phyloP scores from a whole-genome alignment of 2,113 vertebrate species.

The Scytalopus superciliaris region DNA sequence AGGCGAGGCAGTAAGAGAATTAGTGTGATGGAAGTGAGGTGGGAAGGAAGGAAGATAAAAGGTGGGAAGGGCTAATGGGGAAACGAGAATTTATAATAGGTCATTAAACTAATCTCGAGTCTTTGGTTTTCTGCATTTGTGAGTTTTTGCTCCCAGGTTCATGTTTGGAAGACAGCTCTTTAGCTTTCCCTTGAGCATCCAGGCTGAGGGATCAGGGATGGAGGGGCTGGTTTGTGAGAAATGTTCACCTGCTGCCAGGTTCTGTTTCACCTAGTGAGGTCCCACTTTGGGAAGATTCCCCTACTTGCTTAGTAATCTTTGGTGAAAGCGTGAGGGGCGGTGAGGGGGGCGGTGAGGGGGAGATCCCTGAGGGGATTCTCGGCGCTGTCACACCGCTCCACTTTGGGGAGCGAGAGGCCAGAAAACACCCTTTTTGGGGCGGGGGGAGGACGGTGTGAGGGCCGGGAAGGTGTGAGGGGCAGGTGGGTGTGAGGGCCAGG shows the following conservation, averaged over 20 bases:
- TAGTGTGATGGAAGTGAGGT: background rate
- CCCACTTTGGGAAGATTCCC: background rate
- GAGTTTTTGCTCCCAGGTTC: background rate
- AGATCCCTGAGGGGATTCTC: background rate
- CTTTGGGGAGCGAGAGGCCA: background rate
- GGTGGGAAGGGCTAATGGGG: background rate
- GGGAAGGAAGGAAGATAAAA: background rate
- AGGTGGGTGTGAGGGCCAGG: too few relatives aligned
- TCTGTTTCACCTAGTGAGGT: background rate
- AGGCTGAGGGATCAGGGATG: background rate
- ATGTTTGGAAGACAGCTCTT: background rate
- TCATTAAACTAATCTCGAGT: background rate
- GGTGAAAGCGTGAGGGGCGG: background rate
- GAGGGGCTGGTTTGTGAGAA: background rate
- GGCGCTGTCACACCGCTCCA: rapidly evolving
- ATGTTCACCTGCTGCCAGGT: background rate
- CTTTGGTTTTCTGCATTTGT: background rate
- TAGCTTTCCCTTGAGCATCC: background rate
- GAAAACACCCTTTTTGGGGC: rapidly evolving
- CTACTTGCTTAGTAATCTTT: background rate
- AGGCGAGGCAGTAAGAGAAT: background rate
- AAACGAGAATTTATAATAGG: background rate
- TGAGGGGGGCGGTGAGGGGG: too few relatives aligned
- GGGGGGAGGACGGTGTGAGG: too few relatives aligned
- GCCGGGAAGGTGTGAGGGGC: too few relatives aligned